A percentile compares a stretch with the other conserved stretches of the same genome.
These are phyloP conservation scores for Rhinogobio ventralis DNA, from an alignment of 2,797 vertebrate species.

Conservation along the genomic window DNA sequence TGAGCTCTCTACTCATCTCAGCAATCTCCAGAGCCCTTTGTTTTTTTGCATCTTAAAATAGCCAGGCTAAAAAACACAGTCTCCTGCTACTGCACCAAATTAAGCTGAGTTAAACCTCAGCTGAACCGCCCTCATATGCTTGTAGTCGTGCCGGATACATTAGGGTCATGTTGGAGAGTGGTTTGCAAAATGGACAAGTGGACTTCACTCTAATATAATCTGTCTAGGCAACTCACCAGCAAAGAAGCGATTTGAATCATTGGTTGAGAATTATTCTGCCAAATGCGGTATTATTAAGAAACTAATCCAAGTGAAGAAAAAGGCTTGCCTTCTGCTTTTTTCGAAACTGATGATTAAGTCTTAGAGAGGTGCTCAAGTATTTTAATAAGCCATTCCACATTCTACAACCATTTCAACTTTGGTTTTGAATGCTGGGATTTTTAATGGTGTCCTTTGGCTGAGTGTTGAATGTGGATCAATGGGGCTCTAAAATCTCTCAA, in stretches of 20 bases:
- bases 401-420: not conserved
- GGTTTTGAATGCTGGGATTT: not conserved
- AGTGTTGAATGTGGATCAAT: not conserved
- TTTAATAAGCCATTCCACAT: not conserved
- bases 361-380: not conserved
- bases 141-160: conserved; percentile 17
- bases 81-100: conserved; percentile 41
- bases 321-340: not conserved
- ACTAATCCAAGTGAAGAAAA: conserved; percentile 1
- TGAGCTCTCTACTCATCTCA: conserved; percentile 22
- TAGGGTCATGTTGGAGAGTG: conserved; percentile 13
- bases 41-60: conserved; percentile 36
- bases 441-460: not conserved
- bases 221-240: conserved; percentile 14
- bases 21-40: conserved; percentile 28
- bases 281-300: conserved; percentile 11
- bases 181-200: conserved; percentile 25
- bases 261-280: not conserved
- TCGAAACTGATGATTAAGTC: not conserved
- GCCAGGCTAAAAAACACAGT: conserved; percentile 28
- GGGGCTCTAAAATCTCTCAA: conserved; percentile 1
- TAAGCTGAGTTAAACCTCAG: conserved; percentile 20
- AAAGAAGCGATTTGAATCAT: not conserved
- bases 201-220: conserved; percentile 31
- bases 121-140: conserved; percentile 36